These are phyloP conservation scores for Channallabes apus DNA, from an alignment of 2,797 vertebrate genomes.

Conservation along the genomic window DNA sequence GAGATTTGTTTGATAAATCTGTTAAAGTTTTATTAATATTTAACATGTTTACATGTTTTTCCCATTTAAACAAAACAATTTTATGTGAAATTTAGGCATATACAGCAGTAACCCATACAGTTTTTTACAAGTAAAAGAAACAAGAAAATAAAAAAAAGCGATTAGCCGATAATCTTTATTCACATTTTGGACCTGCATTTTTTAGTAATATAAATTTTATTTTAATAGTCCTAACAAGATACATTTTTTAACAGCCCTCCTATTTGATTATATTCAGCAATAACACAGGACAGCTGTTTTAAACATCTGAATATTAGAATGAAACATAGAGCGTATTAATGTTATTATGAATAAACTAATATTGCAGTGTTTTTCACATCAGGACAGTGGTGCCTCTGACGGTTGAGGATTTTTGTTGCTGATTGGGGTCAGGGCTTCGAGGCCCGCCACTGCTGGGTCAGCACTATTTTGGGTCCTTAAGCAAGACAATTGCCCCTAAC, in stretches of 20 bases:
- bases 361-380: not conserved
- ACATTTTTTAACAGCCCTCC: not conserved
- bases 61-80: not conserved
- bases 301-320: not conserved
- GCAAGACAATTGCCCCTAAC: too few relatives aligned
- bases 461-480: too few relatives aligned
- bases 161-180: not conserved
- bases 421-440: too few relatives aligned
- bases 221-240: not conserved
- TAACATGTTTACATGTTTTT: too few relatives aligned
- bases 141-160: not conserved
- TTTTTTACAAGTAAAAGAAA: not conserved
- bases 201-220: not conserved
- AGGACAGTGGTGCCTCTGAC: too few relatives aligned
- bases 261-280: not conserved
- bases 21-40: not conserved
- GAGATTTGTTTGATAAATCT: not conserved
- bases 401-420: too few relatives aligned
- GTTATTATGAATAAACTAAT: not conserved
- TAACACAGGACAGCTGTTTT: not conserved
- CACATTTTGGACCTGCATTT: not conserved
- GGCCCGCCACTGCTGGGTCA: too few relatives aligned
- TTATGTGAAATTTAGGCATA: not conserved
- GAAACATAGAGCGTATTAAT: not conserved
- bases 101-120: not conserved